Conservation (phyloP, 1,140 invertebrate species). For the Batillaria attramentaria region DNA sequence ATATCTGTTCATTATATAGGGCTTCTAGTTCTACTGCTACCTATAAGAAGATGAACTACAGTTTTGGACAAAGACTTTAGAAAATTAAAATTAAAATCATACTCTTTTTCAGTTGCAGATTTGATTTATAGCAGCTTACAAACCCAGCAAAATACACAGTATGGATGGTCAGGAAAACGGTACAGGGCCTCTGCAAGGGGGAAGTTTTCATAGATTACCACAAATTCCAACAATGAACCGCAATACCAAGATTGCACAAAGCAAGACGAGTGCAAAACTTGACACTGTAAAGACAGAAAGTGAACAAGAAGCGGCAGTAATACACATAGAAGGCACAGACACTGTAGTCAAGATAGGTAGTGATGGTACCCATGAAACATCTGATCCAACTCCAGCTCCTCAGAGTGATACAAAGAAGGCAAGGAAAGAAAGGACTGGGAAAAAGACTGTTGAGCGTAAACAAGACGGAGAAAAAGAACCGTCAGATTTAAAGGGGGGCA, state of each 20-base stretch:
- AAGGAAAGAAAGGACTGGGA: too few relatives aligned
- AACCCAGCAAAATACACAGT: not conserved
- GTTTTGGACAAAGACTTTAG: not conserved
- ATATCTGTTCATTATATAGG: not conserved
- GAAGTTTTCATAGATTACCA: conserved; percentile 58
- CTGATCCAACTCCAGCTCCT: conserved; percentile 11
- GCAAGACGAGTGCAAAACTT: conserved; percentile 56
- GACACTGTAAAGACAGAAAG: conserved; percentile 22
- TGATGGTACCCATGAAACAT: conserved; percentile 48
- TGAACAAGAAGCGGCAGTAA: conserved; percentile 40
- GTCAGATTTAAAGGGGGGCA: too few relatives aligned
- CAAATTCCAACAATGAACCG: conserved; percentile 60
- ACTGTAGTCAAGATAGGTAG: conserved; percentile 51
- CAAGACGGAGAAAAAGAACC: not conserved
- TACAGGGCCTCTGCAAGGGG: conserved; percentile 16
- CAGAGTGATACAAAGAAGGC: too few relatives aligned
- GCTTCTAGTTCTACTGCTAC: not conserved
- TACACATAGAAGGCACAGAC: conserved; percentile 58
- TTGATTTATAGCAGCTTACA: not conserved
- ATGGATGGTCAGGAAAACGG: conserved; percentile 28
- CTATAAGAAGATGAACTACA: not conserved
- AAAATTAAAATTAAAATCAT: not conserved
- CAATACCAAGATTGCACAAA: conserved; percentile 63
- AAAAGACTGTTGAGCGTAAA: not conserved
- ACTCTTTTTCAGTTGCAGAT: not conserved